Percentiles rank a stretch among this genome's conserved stretches.
These are phyloP conservation scores for Vicugna pacos DNA, from an alignment of 2,113 vertebrate genomes.

Conservation along the genomic window DNA sequence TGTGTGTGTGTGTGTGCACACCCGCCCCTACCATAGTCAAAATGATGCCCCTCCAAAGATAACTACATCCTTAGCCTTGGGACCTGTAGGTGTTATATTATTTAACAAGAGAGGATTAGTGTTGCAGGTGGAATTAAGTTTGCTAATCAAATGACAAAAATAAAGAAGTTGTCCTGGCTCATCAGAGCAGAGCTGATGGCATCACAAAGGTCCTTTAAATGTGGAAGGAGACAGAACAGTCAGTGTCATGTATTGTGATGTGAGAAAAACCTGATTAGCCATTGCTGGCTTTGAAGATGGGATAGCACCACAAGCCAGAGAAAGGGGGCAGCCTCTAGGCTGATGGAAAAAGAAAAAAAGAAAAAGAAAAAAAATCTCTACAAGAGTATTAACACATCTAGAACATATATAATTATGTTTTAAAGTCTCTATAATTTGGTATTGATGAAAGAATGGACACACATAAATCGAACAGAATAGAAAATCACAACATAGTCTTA, in stretches of 20 bases:
- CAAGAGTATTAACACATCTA: background rate
- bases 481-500: background rate
- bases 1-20: too few relatives aligned
- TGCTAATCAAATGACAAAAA: background rate
- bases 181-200: background rate
- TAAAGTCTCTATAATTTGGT: background rate
- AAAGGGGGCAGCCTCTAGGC: background rate
- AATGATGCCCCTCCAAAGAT: background rate
- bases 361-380: background rate
- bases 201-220: background rate
- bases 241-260: background rate
- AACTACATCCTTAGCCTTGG: background rate
- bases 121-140: background rate
- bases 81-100: background rate
- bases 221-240: background rate
- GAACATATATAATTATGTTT: background rate
- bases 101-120: background rate
- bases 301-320: background rate
- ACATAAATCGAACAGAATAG: background rate
- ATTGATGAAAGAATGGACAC: background rate
- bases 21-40: background rate
- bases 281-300: background rate
- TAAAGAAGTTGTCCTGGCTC: background rate
- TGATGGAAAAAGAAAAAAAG: background rate
- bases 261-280: background rate